These are phyloP conservation scores for Emydura subglobosa DNA, from an alignment of 2,113 vertebrate species.

Conservation along the genomic window DNA sequence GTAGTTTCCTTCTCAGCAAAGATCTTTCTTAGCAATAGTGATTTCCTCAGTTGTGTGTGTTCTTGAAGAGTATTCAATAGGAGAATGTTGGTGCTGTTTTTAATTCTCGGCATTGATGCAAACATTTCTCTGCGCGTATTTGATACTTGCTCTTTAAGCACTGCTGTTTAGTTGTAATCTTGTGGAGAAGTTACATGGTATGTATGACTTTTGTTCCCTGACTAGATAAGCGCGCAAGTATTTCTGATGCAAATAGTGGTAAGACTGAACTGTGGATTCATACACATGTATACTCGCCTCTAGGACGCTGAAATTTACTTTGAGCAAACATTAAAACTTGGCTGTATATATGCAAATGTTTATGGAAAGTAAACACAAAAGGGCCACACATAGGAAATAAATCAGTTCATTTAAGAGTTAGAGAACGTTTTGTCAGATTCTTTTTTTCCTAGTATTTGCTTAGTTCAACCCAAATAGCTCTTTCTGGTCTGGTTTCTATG, in stretches of 20 bases:
- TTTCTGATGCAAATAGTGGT: background rate
- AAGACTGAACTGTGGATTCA: background rate
- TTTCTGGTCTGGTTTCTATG: background rate
- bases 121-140: background rate
- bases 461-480: background rate
- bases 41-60: background rate
- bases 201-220: background rate
- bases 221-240: background rate
- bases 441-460: background rate
- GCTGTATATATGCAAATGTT: background rate
- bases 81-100: accelerated
- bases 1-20: background rate
- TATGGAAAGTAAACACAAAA: background rate
- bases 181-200: background rate
- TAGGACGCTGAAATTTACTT: background rate
- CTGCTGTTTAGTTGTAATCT: background rate
- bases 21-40: background rate
- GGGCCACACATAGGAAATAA: background rate
- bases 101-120: background rate
- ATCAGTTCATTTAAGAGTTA: background rate
- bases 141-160: background rate
- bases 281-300: background rate
- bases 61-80: background rate
- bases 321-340: background rate
- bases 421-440: background rate